Conservation (phyloP, 2,113 vertebrate genomes). For the Holacanthus passer region DNA sequence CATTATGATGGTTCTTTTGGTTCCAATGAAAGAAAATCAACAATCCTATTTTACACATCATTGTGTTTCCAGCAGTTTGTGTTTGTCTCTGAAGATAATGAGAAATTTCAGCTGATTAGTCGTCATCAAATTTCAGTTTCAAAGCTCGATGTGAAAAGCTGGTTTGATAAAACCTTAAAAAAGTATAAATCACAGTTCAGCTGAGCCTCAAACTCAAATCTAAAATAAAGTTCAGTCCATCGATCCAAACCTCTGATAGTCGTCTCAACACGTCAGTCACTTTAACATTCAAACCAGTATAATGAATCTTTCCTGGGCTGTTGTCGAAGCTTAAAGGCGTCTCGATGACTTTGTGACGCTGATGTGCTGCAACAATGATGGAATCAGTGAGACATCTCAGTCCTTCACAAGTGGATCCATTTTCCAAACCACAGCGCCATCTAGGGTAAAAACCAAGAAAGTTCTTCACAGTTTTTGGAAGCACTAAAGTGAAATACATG, state of each 20-base stretch:
- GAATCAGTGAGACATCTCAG: neutral
- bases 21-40: neutral
- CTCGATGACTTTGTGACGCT: no score
- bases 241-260: neutral
- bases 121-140: neutral
- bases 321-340: no score
- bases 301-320: no score
- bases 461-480: neutral
- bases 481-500: neutral
- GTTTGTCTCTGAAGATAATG: neutral
- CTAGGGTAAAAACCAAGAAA: neutral
- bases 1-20: no score
- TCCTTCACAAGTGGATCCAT: neutral
- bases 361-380: no score
- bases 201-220: no score
- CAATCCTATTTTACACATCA: neutral
- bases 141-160: neutral
- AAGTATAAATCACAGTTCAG: no score
- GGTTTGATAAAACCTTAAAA: neutral
- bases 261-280: neutral
- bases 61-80: no score
- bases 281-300: neutral
- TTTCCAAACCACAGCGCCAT: conserved; percentile 43
- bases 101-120: neutral
- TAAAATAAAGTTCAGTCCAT: neutral